Evolutionary conservation across 1,140 invertebrate species (phyloP).

Genomic region (Pogonomyrmex californicus): DNA sequence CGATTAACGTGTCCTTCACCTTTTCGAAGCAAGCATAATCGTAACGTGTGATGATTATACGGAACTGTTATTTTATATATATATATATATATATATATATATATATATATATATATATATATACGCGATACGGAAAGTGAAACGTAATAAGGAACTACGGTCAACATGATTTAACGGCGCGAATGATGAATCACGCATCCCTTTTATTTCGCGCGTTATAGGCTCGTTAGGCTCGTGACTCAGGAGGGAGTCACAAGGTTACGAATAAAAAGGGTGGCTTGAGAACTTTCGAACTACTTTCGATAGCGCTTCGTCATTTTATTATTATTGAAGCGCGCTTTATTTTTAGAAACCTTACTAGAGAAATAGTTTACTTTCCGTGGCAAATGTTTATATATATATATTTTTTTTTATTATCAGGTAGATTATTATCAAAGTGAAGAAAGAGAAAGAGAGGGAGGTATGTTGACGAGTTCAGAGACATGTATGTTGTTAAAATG

Average conservation of each 20-base stretch:
- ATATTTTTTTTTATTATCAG: not conserved
- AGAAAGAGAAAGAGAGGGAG: not conserved
- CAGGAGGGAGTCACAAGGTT: not conserved
- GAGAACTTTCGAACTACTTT: not conserved
- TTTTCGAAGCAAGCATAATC: not conserved
- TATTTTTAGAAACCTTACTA: not conserved
- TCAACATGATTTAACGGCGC: not conserved
- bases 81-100: too few species aligned
- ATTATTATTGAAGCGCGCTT: not conserved
- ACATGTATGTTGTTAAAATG: not conserved
- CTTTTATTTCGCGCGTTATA: not conserved
- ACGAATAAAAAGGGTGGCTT: not conserved
- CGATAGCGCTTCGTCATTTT: not conserved
- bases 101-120: too few species aligned
- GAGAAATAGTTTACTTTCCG: not conserved
- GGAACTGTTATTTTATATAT: too few species aligned
- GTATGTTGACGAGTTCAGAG: not conserved
- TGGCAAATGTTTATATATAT: too few species aligned
- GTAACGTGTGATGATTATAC: not conserved
- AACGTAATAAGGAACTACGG: not conserved
- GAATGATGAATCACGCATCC: slow-evolving; percentile 22
- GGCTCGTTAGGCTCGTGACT: not conserved
- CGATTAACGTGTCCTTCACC: slow-evolving; percentile 14
- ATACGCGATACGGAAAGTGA: not conserved
- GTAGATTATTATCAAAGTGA: not conserved